These are phyloP conservation scores for Apodemus agrarius DNA, from an alignment of 2,797 vertebrate species.

Conservation along the genomic window DNA sequence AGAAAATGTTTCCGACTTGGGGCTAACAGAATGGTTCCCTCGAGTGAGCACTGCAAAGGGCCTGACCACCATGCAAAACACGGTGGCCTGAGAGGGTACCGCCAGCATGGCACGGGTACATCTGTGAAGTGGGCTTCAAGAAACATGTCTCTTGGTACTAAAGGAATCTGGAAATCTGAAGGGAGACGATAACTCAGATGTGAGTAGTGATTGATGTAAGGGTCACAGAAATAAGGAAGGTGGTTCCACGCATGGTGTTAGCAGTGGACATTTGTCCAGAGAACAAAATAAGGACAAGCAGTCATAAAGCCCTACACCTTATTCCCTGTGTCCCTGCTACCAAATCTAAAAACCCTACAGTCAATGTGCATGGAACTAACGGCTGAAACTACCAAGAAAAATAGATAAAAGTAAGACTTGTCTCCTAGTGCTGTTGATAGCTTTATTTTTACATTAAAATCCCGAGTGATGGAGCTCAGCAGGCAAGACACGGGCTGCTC, in stretches of 20 bases:
- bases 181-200: background rate
- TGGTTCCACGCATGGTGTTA: background rate
- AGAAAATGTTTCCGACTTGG: background rate
- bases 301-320: background rate
- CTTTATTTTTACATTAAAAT: background rate
- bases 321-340: background rate
- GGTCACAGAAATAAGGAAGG: background rate
- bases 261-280: background rate
- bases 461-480: background rate
- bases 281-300: background rate
- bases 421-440: too few species aligned
- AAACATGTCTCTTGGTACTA: background rate
- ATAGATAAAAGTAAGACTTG: background rate
- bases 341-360: background rate
- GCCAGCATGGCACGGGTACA: too few species aligned
- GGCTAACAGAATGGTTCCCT: background rate
- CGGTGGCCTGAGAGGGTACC: background rate
- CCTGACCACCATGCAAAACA: background rate
- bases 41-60: too few species aligned
- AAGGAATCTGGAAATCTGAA: background rate
- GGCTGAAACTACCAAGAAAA: background rate
- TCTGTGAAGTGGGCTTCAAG: background rate
- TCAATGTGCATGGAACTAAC: background rate
- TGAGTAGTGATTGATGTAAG: background rate
- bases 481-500: background rate